phyloP scores from a whole-genome alignment of 1,140 invertebrate species.

The Oreohelix idahoensis region DNA sequence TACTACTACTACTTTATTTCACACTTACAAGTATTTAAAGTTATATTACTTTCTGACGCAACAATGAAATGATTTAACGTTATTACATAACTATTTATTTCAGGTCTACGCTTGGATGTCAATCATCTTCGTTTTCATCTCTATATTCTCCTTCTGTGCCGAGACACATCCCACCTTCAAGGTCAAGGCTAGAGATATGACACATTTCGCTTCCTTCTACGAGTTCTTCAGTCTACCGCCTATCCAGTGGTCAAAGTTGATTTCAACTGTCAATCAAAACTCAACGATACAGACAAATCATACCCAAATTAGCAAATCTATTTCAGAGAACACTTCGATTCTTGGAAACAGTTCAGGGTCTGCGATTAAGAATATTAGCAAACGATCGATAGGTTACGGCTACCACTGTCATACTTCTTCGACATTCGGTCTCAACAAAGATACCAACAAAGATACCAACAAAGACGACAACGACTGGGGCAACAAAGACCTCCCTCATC shows the following conservation, averaged over 20 bases:
- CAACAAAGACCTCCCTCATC: slow-evolving; percentile 54
- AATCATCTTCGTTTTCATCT: slow-evolving; percentile 68
- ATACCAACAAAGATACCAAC: background rate
- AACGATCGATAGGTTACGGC: too few relatives aligned
- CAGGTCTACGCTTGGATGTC: slow-evolving; percentile 69
- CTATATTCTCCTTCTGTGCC: slow-evolving; percentile 68
- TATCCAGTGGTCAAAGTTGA: slow-evolving; percentile 16
- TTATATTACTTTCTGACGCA: too few relatives aligned
- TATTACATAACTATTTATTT: too few relatives aligned
- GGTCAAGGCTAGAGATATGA: slow-evolving; percentile 51
- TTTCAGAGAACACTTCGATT: background rate
- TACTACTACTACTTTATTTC: too few relatives aligned
- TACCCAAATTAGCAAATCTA: background rate
- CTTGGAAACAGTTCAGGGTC: background rate
- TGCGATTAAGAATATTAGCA: background rate
- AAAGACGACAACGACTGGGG: background rate
- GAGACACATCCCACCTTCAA: slow-evolving; percentile 66
- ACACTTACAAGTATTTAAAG: too few relatives aligned
- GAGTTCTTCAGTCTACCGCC: slow-evolving; percentile 56
- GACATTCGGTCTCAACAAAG: too few relatives aligned
- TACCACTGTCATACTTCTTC: too few relatives aligned
- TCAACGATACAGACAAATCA: background rate
- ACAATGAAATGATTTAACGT: too few relatives aligned
- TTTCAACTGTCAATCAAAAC: background rate
- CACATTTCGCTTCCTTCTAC: slow-evolving; percentile 54